Evolutionary conservation across 2,888 invertebrate species (phyloP).

Genomic region (Ophioninae sp.): DNA sequence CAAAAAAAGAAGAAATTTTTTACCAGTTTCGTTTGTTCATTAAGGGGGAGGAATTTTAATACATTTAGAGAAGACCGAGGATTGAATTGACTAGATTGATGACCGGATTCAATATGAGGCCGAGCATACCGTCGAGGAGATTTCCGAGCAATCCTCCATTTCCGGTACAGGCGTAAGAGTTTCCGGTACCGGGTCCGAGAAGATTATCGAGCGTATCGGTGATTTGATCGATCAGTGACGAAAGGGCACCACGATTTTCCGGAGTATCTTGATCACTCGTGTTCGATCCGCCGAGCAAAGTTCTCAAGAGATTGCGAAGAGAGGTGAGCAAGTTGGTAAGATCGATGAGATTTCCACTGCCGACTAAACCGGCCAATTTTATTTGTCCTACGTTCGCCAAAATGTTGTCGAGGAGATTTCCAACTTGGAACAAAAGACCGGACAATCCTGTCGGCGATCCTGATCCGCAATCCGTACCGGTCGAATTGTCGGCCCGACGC

Average conservation of each 20-base stretch:
- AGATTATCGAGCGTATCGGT: not conserved
- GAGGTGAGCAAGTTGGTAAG: not conserved
- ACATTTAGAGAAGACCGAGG: not conserved
- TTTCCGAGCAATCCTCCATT: constrained; percentile 12
- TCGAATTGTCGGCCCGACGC: not conserved
- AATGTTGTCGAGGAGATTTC: constrained; percentile 43
- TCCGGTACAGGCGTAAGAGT: not conserved
- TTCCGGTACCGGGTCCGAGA: constrained; percentile 18
- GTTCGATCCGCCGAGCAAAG: constrained; percentile 27
- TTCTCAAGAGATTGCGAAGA: constrained; percentile 25
- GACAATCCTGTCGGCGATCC: not conserved
- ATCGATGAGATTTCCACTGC: constrained; percentile 8
- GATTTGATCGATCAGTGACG: constrained; percentile 1
- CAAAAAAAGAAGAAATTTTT: no score
- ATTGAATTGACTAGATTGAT: not conserved
- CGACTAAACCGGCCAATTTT: not conserved
- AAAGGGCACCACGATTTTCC: not conserved
- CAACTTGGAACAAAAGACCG: constrained; percentile 23
- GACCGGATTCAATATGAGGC: not conserved
- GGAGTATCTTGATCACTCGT: not conserved
- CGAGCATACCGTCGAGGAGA: not conserved
- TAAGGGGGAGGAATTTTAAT: no score
- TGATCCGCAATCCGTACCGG: constrained; percentile 15
- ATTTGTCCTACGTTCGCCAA: constrained; percentile 20
- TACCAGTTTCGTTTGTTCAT: no score